Evolutionary conservation across 2,797 vertebrate species (phyloP), one percentile per base, ranked within the genome.

Genomic region (Crenuchus spilurus): DNA sequence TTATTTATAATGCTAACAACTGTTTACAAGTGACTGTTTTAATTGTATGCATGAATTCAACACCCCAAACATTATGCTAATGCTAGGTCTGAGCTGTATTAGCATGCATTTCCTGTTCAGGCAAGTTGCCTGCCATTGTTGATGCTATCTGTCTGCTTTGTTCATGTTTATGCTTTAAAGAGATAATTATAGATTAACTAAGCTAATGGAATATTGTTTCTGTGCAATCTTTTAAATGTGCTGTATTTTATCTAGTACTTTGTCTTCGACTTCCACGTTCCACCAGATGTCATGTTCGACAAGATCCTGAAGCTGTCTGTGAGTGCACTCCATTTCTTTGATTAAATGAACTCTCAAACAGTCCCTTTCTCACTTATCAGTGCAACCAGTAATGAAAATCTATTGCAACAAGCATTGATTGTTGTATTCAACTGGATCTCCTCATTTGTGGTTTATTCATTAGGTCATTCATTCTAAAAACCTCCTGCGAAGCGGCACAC

Each of bases 401-500:
- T 9, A 24, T 11, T 55, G 14, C n/a, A 16, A 33, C n/a, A 16
- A 54, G 8, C 26, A 48, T 16, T 28, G 31, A 2, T 42, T 52
- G 26, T 49, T 24, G 2, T 18, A 35, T 7, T 68, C 13, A 33
- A 4, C 24, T 65, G 9, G 14, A 41, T 10, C n/a, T 60, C 18
- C 24, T 1, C 20, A 61, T 31, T 16, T 63, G 60, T 28, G 9
- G 35, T 46, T 3, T 44, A 13, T 54, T 52, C 6, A n/a, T 51
- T 70, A 99, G 97, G 97, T 99, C 16, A 95, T 99, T 80, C 97
- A 99, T 87, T 99, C 97, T 76, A 99, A 99, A 92, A 99, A 99
- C 77, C 94, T 99, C 16, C 88, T 99, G 79, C 92, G 97, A 26
- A 99, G 97, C 0, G 97, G 97, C 18, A 99, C 96, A 0, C 68